Base-by-base conservation (phyloP, 2,113 vertebrate genomes). In the Heterotis niloticus region DNA sequence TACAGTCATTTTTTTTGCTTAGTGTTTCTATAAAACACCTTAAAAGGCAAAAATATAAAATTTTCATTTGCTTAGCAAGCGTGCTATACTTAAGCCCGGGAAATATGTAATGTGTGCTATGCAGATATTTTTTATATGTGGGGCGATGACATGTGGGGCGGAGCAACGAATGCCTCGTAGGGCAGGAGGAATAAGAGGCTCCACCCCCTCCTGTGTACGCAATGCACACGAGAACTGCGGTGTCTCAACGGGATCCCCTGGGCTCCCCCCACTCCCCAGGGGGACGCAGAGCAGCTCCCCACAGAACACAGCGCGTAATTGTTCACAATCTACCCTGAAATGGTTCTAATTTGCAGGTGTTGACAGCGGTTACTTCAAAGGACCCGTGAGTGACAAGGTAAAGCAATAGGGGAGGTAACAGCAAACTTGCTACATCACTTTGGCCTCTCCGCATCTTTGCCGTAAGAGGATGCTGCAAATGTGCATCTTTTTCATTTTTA, bases 291-390 rank as follows among this genome's bases (percentile, higher is more conserved):
- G 28, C 44, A 14, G 84, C 51, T 86, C 84, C 85, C 85, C 79
- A 78, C 78, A 80, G 83, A 54, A 67, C 20, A 56, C 64, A 67
- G 77, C 78, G 75, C 78, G 83, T 85, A 86, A 88, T 82, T 83
- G 83, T 83, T 86, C 81, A 88, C 83, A 84, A 86, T 86, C 86
- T 86, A 83, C 79, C 84, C 81, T 86, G 80, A 88, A 86, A 86
- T 86, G 78, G 74, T 81, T 80, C 76, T 84, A 86, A 85, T 86
- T 81, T 88, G 74, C 65, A 83, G 82, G 72, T 75, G 76, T 73
- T 80, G 80, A 76, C 76, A 84, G 60, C 77, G 80, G 77, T 78
- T 78, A 67, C 75, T 77, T 76, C 77, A 81, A 77, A 70, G 70
- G 81, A 65, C 71, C 73, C 56, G 10, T 76, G 79, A 80, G 74